These are phyloP conservation scores for Plemyria rubiginata DNA, from an alignment of 2,888 invertebrate genomes.

Conservation along the genomic window DNA sequence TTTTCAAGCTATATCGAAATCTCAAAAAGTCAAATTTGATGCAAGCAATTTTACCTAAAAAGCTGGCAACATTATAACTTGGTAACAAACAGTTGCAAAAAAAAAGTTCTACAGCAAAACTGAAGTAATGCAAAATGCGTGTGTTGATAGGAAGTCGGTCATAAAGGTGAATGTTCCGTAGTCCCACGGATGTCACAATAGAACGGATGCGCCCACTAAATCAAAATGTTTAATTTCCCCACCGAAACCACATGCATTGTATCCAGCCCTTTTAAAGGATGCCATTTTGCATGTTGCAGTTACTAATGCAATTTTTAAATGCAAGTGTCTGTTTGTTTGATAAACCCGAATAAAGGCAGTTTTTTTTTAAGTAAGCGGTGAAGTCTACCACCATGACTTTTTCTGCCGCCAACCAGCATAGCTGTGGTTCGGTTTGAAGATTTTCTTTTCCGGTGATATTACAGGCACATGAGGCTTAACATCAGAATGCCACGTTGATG, in stretches of 20 bases:
- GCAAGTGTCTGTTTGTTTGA: no score
- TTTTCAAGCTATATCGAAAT: no score
- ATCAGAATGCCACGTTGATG: no score
- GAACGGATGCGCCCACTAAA: constrained; percentile 69
- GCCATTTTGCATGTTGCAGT: constrained; percentile 35
- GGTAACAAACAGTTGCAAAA: neutral
- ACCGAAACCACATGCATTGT: constrained; percentile 68
- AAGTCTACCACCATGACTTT: no score
- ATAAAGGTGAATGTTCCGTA: constrained; percentile 52
- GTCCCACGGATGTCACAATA: constrained; percentile 67
- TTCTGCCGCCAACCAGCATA: no score
- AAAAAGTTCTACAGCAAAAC: neutral
- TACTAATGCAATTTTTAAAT: neutral
- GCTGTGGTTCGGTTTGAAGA: no score
- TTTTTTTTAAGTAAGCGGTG: no score
- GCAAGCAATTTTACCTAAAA: no score
- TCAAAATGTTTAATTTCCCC: constrained; percentile 77
- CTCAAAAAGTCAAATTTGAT: no score
- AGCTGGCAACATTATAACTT: neutral
- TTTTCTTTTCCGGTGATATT: no score
- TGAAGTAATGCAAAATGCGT: constrained; percentile 59
- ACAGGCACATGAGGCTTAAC: no score
- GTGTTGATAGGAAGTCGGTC: constrained; percentile 44
- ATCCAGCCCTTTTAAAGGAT: constrained; percentile 57
- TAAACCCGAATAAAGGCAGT: no score